Conservation (phyloP, 2,113 vertebrate species). For the Toxotes chatareus region DNA sequence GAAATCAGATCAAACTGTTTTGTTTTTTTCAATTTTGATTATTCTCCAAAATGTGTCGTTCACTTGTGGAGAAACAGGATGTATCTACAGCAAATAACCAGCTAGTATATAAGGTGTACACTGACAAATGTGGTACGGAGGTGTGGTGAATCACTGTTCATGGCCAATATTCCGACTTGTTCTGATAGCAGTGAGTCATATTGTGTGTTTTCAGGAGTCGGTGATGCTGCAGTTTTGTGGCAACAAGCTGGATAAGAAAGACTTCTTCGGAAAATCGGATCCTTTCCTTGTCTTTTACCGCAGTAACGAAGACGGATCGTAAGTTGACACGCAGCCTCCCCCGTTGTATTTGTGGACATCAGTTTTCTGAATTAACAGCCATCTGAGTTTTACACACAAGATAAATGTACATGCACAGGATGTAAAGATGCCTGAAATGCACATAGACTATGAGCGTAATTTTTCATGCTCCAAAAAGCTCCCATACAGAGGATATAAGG, state of each 20-base stretch:
- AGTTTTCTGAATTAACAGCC: slow-evolving; percentile 10
- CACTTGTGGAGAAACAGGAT: background rate
- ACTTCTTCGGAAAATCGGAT: slow-evolving; percentile 95
- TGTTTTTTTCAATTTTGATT: background rate
- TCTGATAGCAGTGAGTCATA: background rate
- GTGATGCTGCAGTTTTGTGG: slow-evolving; percentile 94
- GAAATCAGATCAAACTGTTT: background rate
- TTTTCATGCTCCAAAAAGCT: slow-evolving; percentile 68
- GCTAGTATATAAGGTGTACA: too few species aligned
- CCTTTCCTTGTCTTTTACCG: slow-evolving; percentile 93
- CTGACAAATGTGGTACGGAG: background rate
- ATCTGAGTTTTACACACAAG: background rate
- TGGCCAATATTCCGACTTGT: background rate
- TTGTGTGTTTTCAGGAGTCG: slow-evolving; percentile 84
- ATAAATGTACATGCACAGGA: background rate
- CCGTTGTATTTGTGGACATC: background rate
- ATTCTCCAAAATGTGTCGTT: background rate
- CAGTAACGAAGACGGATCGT: slow-evolving; percentile 94
- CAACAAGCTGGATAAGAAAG: slow-evolving; percentile 94
- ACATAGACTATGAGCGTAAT: slow-evolving; percentile 2
- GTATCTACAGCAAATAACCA: background rate
- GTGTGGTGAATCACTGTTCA: background rate
- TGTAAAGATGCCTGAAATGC: slow-evolving; percentile 20
- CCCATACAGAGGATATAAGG: slow-evolving; percentile 32
- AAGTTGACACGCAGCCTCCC: slow-evolving; percentile 65